phyloP scores from a whole-genome alignment of 2,888 invertebrate genomes.

The Aricia artaxerxes region DNA sequence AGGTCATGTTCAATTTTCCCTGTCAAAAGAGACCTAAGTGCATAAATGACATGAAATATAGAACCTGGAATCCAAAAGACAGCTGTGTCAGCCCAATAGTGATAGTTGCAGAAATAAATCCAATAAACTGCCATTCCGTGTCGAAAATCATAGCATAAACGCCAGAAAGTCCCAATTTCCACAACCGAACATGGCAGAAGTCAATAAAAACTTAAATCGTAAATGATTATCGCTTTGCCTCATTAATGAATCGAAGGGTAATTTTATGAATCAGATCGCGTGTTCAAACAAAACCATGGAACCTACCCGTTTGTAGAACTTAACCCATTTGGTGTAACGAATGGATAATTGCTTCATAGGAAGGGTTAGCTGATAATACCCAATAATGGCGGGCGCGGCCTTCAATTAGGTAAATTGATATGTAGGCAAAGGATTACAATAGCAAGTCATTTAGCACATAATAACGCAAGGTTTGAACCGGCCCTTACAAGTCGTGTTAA shows the following conservation, averaged over 20 bases:
- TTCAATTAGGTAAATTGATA: constrained; percentile 51
- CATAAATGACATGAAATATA: not conserved
- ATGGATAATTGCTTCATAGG: constrained; percentile 70
- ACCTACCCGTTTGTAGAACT: constrained; percentile 47
- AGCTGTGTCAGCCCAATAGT: not conserved
- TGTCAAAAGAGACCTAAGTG: no score
- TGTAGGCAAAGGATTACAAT: constrained; percentile 22
- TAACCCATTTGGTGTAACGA: constrained; percentile 63
- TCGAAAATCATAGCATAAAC: not conserved
- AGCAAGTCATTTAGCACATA: constrained; percentile 17
- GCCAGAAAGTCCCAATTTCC: not conserved
- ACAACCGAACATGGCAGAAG: constrained; percentile 25
- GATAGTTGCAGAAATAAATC: not conserved
- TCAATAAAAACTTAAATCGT: constrained; percentile 31
- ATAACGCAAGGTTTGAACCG: not conserved
- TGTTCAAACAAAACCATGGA: constrained; percentile 52
- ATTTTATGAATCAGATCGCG: constrained; percentile 54
- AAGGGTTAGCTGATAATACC: constrained; percentile 65
- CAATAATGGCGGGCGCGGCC: constrained; percentile 55
- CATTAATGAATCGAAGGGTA: constrained; percentile 29
- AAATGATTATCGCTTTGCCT: constrained; percentile 26
- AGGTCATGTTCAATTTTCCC: not conserved
- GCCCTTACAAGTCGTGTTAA: not conserved
- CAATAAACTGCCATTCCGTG: not conserved
- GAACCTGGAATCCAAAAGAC: not conserved